Conservation (phyloP, 2,797 vertebrate species). For the Hafferia zeledoni region DNA sequence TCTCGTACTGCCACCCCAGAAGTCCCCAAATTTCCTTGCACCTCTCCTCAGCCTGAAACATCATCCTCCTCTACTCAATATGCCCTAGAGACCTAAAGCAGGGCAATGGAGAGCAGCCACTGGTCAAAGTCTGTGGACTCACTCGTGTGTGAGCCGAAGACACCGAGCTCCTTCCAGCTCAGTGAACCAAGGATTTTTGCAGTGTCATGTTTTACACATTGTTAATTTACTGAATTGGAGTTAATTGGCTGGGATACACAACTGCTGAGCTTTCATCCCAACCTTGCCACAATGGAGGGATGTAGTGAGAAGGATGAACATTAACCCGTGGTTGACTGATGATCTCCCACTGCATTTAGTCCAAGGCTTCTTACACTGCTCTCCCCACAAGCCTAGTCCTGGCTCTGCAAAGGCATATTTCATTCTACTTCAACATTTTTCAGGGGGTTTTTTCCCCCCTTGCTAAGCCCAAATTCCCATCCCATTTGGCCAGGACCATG, state of each 20-base stretch:
- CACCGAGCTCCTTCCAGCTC: not conserved
- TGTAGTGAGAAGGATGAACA: conserved; percentile 16
- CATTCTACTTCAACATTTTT: not conserved
- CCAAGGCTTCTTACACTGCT: not conserved
- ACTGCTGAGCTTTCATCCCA: conserved; percentile 36
- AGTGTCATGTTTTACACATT: conserved; percentile 43
- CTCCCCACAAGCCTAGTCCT: not conserved
- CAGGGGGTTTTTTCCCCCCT: not conserved
- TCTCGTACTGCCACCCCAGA: not conserved
- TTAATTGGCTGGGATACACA: conserved; percentile 25
- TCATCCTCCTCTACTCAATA: not conserved
- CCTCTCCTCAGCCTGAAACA: not conserved
- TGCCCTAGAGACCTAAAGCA: not conserved
- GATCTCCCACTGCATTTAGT: not conserved
- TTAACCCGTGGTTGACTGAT: not conserved
- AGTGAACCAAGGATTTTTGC: conserved; percentile 16
- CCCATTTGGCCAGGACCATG: not conserved
- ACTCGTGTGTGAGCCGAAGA: not conserved
- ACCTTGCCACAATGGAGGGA: not conserved
- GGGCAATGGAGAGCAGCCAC: not conserved
- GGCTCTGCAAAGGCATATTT: not conserved
- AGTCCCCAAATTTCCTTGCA: not conserved
- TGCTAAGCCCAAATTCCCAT: not conserved
- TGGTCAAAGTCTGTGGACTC: conserved; percentile 40
- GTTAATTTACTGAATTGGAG: conserved; percentile 5